Base-by-base conservation (phyloP, 2,797 vertebrate genomes). In the Leuciscus waleckii region DNA sequence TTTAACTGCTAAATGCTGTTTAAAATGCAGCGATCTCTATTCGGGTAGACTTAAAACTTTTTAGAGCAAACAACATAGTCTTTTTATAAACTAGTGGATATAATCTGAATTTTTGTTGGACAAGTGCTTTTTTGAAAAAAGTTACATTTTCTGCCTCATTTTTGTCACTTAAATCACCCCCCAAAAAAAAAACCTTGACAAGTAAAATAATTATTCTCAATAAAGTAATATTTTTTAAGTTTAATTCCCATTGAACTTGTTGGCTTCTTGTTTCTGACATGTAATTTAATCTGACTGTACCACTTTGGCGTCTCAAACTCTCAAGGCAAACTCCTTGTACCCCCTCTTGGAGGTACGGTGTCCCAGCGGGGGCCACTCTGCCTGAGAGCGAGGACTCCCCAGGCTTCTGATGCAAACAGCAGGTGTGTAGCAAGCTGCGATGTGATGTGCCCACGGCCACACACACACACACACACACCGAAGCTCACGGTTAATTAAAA, bases 361-460 rank as follows among this genome's bases (percentile, higher is more conserved):
- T 56, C 51, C 78, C 63, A 63, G 41, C 39, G 74, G 56, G 83
- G 35, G 56, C 46, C 46, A 61, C 69, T 81, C 78, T 83, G 63
- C 49, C 80, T 82, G 78, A 21, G 68, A 75, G 61, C 17, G 21
- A 32, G 29, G 56, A 26, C 74, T 65, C 79, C n/a, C 74, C 54
- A 63, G 73, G 58, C 39, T 77, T 71, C 68, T 75, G 86, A 54
- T 82, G 65, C 39, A 81, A 84, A 84, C 87, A 88, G 86, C 87
- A 87, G 89, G 87, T 86, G 85, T 78, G 51, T 19, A 51, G 81
- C 86, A 81, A 80, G 85, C 86, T 87, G 43, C 43, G 43, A 43
- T 43, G 82, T 37, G 54, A 87, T 82, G 71, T 83, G 85, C 81
- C 65, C 49, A 49, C 37, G 76, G 68, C 68, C 84, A 85, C 86